Evolutionary conservation across 2,888 invertebrate species (phyloP), one percentile per base, ranked within the genome.

Genomic region (Liodrosophila aerea): DNA sequence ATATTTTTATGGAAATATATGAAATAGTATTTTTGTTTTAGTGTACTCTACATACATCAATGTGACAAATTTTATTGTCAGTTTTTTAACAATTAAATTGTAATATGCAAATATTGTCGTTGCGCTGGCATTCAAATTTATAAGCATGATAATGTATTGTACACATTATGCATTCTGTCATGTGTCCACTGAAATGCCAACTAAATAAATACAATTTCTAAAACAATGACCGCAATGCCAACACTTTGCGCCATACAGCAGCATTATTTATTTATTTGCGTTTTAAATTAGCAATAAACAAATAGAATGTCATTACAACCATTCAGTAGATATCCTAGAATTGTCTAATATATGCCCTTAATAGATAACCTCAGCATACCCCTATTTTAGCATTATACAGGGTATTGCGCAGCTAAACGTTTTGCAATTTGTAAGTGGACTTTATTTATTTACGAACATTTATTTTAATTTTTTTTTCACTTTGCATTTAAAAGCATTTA

Each of bases 261-360:
- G 15, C 59, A 62, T 76, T 73, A 73, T 76, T 83, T 67, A 83
- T 83, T 83, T 73, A 76, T 73, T 64, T 62, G 56, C 44, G 60
- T 47, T 73, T 76, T 63, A 57, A 73, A 80, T 66, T 69, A 62
- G 63, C 52, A 68, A 61, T 59, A 66, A 64, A 78, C 52, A 44
- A 54, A 46, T 44, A 12, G 7, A 40, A 43, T 27, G 12, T 3
- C 11, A 5, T n/a, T n/a, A n/a, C n/a, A n/a, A n/a, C n/a, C n/a
- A n/a, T n/a, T n/a, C n/a, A n/a, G n/a, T n/a, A n/a, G 15, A 51
- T 51, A 57, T 30, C 12, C 50, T 49, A 4, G 11, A 27, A 33
- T 11, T 13, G 8, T 40, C 13, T 39, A 0, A 8, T 18, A 16
- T 1, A n/a, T 2, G 15, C 0, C 8, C n/a, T 16, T 15, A 29